phyloP scores from a whole-genome alignment of 2,113 vertebrate species.

The Dunckerocampus dactyliophorus region DNA sequence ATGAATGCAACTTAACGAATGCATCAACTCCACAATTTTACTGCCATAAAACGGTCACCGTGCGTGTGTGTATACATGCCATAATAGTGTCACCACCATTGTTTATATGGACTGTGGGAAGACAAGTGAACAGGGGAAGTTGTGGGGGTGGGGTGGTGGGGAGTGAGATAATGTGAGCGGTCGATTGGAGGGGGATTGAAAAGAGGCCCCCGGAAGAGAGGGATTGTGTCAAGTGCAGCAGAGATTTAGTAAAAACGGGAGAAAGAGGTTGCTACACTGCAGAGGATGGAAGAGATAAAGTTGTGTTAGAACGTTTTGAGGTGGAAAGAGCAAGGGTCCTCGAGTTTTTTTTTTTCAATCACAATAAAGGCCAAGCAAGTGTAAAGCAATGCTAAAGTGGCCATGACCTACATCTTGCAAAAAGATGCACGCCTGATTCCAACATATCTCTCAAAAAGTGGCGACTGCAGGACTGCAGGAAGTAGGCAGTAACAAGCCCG shows the following conservation, averaged over 20 bases:
- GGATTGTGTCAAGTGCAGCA: conserved; percentile 38
- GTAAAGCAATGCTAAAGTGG: conserved; percentile 38
- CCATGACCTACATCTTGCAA: conserved; percentile 42
- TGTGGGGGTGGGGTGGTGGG: neutral
- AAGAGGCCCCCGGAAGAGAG: conserved; percentile 38
- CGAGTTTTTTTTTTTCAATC: conserved; percentile 21
- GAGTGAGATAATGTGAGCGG: conserved; percentile 38
- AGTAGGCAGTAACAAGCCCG: no score
- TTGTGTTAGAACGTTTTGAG: conserved; percentile 22
- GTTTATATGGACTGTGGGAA: conserved; percentile 55
- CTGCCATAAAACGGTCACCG: conserved; percentile 6
- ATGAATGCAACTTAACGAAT: neutral
- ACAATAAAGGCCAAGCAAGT: conserved; percentile 12
- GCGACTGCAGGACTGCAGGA: no score
- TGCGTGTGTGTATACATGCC: neutral
- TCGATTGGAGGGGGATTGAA: conserved; percentile 38
- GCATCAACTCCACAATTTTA: conserved; percentile 2
- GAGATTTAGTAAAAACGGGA: conserved; percentile 7
- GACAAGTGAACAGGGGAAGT: conserved; percentile 38
- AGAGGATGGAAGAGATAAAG: conserved; percentile 5
- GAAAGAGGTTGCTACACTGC: conserved; percentile 21
- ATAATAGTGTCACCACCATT: conserved; percentile 23
- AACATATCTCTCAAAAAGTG: no score
- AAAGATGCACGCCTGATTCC: conserved; percentile 20
- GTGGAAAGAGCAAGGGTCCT: conserved; percentile 40